phyloP scores from a whole-genome alignment of 2,113 vertebrate genomes.

The Glaucomys volans region DNA sequence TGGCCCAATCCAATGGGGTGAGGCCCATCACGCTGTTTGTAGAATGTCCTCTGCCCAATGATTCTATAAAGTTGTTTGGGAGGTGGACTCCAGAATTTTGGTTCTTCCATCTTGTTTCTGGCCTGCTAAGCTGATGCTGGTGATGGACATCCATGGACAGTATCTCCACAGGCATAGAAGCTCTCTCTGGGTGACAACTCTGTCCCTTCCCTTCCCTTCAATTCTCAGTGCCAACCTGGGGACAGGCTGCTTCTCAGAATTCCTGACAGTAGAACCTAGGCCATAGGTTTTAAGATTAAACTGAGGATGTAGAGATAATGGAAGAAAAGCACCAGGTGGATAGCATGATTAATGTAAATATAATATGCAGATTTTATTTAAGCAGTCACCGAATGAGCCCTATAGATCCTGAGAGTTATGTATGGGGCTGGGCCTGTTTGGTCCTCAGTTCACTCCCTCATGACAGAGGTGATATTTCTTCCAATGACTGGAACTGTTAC shows the following conservation, averaged over 20 bases:
- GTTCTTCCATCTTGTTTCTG: background rate
- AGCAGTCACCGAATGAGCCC: background rate
- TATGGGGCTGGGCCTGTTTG: background rate
- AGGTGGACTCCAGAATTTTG: background rate
- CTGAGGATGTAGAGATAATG: background rate
- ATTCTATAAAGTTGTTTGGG: background rate
- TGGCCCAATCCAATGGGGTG: background rate
- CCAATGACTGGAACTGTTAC: background rate
- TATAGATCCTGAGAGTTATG: too few relatives aligned
- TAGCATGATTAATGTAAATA: background rate
- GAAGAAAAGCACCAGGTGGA: background rate
- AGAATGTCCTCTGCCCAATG: background rate
- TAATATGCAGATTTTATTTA: background rate
- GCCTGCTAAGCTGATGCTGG: background rate
- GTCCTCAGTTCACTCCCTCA: background rate
- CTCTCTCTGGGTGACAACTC: rapidly evolving
- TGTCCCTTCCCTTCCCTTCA: background rate
- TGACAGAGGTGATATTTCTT: background rate
- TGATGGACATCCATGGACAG: background rate
- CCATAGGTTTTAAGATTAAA: background rate
- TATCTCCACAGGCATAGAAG: background rate
- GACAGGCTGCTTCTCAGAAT: background rate
- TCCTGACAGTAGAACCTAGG: background rate
- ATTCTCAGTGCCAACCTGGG: background rate
- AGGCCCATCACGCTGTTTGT: too few relatives aligned